Conservation (phyloP, 2,113 vertebrate species). For the Copsychus sechellarum region DNA sequence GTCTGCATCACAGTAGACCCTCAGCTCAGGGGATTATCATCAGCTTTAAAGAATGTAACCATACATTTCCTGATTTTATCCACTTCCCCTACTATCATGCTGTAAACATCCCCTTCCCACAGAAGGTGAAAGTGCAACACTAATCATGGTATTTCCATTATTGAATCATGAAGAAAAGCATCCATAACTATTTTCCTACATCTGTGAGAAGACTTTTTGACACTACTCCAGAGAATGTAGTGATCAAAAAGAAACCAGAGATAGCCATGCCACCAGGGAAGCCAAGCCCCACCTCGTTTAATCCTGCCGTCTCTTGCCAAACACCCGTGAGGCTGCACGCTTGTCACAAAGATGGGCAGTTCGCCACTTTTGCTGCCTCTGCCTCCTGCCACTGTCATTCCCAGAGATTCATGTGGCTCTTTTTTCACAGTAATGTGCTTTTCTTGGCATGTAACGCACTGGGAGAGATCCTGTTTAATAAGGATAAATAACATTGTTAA, state of each 20-base stretch:
- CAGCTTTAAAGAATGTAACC: slow-evolving; percentile 26
- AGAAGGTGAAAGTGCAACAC: neutral
- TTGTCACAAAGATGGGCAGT: slow-evolving; percentile 97
- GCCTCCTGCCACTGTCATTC: slow-evolving; percentile 97
- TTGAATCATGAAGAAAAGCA: neutral
- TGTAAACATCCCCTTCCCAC: slow-evolving; percentile 31
- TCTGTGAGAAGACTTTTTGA: neutral
- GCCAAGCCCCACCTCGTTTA: slow-evolving; percentile 84
- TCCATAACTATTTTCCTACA: neutral
- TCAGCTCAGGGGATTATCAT: neutral
- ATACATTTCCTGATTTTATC: slow-evolving; percentile 18
- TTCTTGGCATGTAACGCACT: slow-evolving; percentile 94
- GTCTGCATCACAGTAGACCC: neutral
- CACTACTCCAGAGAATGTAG: neutral
- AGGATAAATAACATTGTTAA: slow-evolving; percentile 2
- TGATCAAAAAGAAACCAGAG: neutral
- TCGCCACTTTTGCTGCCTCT: slow-evolving; percentile 96
- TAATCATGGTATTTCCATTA: neutral
- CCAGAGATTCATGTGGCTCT: slow-evolving; percentile 93
- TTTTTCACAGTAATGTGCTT: slow-evolving; percentile 97
- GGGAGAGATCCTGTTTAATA: slow-evolving; percentile 86
- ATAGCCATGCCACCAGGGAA: neutral
- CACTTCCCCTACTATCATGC: neutral
- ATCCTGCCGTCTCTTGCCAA: slow-evolving; percentile 93
- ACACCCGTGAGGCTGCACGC: slow-evolving; percentile 95